Base-by-base conservation (phyloP, 2,797 vertebrate species). In the Sebastes oblongus region DNA sequence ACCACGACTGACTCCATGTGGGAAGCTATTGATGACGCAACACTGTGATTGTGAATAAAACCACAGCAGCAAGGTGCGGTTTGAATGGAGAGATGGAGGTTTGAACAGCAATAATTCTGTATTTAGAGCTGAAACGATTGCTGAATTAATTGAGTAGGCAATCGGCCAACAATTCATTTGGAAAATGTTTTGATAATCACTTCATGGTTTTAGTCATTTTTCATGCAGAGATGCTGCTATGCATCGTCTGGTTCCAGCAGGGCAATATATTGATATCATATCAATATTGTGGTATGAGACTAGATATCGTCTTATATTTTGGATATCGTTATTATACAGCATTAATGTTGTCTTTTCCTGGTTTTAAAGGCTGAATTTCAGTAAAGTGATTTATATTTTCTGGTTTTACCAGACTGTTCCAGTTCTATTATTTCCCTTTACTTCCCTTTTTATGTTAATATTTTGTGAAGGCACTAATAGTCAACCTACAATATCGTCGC, bases 311-410 rank as follows among this genome's bases (percentile, higher is more conserved):
- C 39, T 39, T 39, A 39, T 0, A 36, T 36, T 39, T 34, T 34
- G 32, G 32, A 34, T 34, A 34, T 32, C 32, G 32, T 32, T 34
- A 36, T 36, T 36, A 5, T 39, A 39, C 36, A 1, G 36, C 12
- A 3, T 42, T 6, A 42, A 16, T 42, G 14, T 42, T 6, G 39
- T 42, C 39, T 42, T 42, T 42, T 50, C 46, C 16, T 18, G 46
- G 46, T 50, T 50, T 18, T 50, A 50, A 50, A 50, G 46, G 46
- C 18, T 50, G 46, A 20, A 50, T 50, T 50, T 3, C 46, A 50
- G 46, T 20, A 50, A 2, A 50, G 18, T 20, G 18, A 50, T 50
- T 0, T 50, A 7, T 0, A 20, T 50, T 50, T 50, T 50, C 18
- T 50, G 18, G 8, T 0, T 16, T 50, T 50, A 50, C 16, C 7